These are phyloP conservation scores for Hippoglossus hippoglossus DNA, from an alignment of 2,797 vertebrate genomes.

Conservation along the genomic window DNA sequence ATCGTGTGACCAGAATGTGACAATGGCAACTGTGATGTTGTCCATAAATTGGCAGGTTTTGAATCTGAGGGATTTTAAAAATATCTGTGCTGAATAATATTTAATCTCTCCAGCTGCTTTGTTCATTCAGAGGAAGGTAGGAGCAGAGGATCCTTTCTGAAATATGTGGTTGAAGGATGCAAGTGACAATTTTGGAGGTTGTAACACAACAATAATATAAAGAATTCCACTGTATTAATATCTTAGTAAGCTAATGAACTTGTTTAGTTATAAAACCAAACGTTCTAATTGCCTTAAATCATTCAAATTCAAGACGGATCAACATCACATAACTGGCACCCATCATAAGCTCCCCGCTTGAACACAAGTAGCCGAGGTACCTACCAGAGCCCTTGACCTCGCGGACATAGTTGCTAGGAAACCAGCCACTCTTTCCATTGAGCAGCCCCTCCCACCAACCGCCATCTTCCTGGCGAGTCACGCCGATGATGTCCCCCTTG, in stretches of 20 bases:
- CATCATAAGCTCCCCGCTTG: not conserved
- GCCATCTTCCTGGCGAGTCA: slow-evolving; percentile 96
- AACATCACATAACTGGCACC: not conserved
- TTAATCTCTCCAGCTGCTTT: slow-evolving; percentile 15
- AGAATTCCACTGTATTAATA: not conserved
- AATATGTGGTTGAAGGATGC: slow-evolving; percentile 1
- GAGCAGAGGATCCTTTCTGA: slow-evolving; percentile 2
- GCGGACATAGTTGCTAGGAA: slow-evolving; percentile 98
- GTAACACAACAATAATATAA: not conserved
- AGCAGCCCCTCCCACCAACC: slow-evolving; percentile 98
- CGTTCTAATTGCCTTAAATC: too few relatives aligned
- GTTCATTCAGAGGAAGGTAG: slow-evolving; percentile 18
- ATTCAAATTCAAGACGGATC: too few relatives aligned
- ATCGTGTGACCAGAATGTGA: not conserved
- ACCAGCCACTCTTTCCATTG: slow-evolving; percentile 95
- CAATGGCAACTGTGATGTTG: slow-evolving; percentile 25
- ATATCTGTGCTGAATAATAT: slow-evolving; percentile 8
- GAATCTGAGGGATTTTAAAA: slow-evolving; percentile 8
- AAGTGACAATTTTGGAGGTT: not conserved
- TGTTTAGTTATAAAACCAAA: too few relatives aligned
- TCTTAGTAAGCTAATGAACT: not conserved
- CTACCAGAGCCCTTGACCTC: slow-evolving; percentile 96
- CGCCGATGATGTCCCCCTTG: slow-evolving; percentile 95
- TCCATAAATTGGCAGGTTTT: not conserved
- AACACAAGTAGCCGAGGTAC: slow-evolving; percentile 59